Base-by-base conservation (phyloP, 1,140 invertebrate species). In the Drosophila nebulosa region DNA sequence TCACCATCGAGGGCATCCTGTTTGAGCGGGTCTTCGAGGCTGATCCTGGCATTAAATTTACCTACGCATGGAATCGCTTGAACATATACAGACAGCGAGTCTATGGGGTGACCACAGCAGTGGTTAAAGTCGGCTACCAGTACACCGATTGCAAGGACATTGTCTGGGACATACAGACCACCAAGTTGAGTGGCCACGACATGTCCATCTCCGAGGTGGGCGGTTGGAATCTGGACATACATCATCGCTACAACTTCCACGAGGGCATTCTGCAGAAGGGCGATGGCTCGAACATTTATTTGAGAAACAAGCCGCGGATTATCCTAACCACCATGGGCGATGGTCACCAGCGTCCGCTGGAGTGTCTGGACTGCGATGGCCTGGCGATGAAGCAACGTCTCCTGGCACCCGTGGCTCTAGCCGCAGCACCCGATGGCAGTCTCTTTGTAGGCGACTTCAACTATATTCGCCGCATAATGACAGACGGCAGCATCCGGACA, bases 211-310 rank as follows among this genome's bases (percentile, higher is more conserved):
- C 97, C 0, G 97, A 98, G 90, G 95, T 99, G 18, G 98, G 98
- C 1, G 97, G 97, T 5, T 99, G 98, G 98, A 99, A 99, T 92
- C 92, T 99, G 58, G 97, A 99, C 89, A 98, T 99, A 75, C 98
- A 99, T 92, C 98, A 99, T 86, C 93, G 97, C 73, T 99, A 99
- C 91, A 99, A 99, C 90, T 98, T 98, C 94, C 97, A 98, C 90
- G 98, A 99, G 93, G 98, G 97, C 22, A 99, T 99, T 70, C 93
- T 99, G 1, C 98, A 99, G 92, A 99, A 99, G 91, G 98, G 98
- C 24, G 98, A 99, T 91, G 98, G 98, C 18, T 96, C 97, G 0
- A 99, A 98, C 86, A 97, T 99, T 65, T 99, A 99, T 90, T 90
- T 99, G 77, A 98, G 98, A 84, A 97, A 99, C 89, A 97, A 97